Evolutionary conservation across 1,140 invertebrate species (phyloP).

Genomic region (Drosophila truncata): DNA sequence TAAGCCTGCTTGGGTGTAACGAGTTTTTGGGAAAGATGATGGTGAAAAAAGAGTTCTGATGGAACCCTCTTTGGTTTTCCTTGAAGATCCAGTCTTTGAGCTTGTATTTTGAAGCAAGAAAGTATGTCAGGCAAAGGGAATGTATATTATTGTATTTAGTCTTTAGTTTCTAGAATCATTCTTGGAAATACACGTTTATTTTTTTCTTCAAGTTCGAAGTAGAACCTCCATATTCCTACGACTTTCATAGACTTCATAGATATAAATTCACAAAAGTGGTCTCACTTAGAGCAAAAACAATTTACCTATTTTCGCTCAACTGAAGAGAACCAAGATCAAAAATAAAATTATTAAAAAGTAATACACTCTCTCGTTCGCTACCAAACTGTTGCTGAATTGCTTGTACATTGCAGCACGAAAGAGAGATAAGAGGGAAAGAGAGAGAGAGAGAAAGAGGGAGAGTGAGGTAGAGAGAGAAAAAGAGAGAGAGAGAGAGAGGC

Average conservation of each 20-base stretch:
- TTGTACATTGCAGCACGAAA: too few relatives aligned
- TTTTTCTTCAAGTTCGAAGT: not conserved
- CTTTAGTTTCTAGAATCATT: not conserved
- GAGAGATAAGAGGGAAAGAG: not conserved
- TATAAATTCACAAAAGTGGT: too few relatives aligned
- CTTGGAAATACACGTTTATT: not conserved
- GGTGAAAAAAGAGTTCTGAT: not conserved
- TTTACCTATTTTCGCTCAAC: not conserved
- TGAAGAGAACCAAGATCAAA: not conserved
- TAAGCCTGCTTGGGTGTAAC: not conserved
- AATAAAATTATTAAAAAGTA: not conserved
- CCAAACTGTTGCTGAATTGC: not conserved
- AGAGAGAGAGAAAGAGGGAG: too few relatives aligned
- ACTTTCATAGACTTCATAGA: too few relatives aligned
- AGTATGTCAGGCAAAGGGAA: not conserved
- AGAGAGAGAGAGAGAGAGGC: not conserved
- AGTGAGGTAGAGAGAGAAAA: not conserved
- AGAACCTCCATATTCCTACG: not conserved
- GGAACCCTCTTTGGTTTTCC: not conserved
- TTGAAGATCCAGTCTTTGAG: not conserved
- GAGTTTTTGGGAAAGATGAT: not conserved
- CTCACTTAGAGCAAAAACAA: fast-evolving
- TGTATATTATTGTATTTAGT: not conserved
- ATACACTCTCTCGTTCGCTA: not conserved
- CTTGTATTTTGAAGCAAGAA: not conserved